phyloP scores from a whole-genome alignment of 2,797 vertebrate species.

The Choloepus didactylus region DNA sequence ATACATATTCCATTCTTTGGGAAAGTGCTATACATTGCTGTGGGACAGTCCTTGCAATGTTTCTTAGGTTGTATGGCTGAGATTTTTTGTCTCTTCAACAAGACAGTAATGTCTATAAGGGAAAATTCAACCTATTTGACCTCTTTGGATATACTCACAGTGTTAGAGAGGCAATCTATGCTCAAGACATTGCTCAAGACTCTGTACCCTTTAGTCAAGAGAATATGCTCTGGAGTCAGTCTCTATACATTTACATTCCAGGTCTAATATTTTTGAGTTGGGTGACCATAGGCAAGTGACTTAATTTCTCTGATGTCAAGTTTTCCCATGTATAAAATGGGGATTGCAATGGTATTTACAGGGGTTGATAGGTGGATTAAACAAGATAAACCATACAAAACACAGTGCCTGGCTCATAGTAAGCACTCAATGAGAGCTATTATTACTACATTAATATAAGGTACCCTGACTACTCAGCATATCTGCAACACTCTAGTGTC shows the following conservation, averaged over 20 bases:
- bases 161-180: neutral
- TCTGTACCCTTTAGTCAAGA: slow-evolving; percentile 2
- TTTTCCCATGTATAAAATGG: slow-evolving; percentile 21
- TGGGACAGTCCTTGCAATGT: slow-evolving; percentile 6
- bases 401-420: neutral
- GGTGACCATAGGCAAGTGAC: neutral
- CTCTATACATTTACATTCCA: neutral
- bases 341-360: neutral
- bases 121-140: neutral
- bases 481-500: neutral
- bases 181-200: neutral
- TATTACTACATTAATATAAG: neutral
- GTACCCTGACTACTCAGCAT: neutral
- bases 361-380: neutral
- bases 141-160: neutral
- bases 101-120: neutral
- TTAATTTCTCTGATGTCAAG: neutral
- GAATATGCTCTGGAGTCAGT: neutral
- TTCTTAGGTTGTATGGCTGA: neutral
- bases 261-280: neutral
- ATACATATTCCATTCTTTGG: neutral
- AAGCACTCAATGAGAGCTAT: neutral
- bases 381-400: slow-evolving; percentile 3
- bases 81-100: slow-evolving; percentile 30
- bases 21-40: neutral